phyloP scores from a whole-genome alignment of 2,113 vertebrate genomes.

The Zosterops pallidus region DNA sequence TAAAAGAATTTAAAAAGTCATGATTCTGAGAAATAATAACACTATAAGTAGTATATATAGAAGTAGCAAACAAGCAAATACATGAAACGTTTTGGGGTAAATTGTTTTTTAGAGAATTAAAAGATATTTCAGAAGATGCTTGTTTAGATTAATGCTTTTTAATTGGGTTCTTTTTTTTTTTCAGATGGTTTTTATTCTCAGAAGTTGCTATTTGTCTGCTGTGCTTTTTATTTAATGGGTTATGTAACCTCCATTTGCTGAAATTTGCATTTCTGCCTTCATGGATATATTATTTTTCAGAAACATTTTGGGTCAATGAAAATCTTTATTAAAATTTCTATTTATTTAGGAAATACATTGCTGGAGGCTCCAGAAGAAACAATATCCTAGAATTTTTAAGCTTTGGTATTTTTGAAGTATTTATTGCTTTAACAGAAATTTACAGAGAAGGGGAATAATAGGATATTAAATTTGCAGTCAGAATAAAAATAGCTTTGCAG shows the following conservation, averaged over 20 bases:
- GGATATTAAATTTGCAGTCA: neutral
- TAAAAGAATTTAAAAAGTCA: neutral
- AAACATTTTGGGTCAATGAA: neutral
- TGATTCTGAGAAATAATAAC: neutral
- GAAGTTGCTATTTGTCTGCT: neutral
- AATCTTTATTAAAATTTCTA: slow-evolving; percentile 2
- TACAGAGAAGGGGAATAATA: neutral
- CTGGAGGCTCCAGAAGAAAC: neutral
- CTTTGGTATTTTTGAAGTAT: neutral
- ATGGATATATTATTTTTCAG: neutral
- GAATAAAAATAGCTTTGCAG: neutral
- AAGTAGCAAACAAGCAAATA: neutral
- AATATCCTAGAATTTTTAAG: neutral
- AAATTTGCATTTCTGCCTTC: slow-evolving; percentile 27
- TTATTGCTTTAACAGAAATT: slow-evolving; percentile 15
- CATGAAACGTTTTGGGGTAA: neutral
- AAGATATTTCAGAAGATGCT: neutral
- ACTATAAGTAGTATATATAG: neutral
- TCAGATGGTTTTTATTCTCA: neutral
- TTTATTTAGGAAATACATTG: neutral
- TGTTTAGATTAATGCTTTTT: neutral
- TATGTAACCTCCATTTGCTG: neutral
- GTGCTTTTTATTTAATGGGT: neutral
- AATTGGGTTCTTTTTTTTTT: neutral
- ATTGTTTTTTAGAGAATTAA: neutral